phyloP scores from a whole-genome alignment of 2,797 vertebrate species.

The Aplochiton taeniatus region DNA sequence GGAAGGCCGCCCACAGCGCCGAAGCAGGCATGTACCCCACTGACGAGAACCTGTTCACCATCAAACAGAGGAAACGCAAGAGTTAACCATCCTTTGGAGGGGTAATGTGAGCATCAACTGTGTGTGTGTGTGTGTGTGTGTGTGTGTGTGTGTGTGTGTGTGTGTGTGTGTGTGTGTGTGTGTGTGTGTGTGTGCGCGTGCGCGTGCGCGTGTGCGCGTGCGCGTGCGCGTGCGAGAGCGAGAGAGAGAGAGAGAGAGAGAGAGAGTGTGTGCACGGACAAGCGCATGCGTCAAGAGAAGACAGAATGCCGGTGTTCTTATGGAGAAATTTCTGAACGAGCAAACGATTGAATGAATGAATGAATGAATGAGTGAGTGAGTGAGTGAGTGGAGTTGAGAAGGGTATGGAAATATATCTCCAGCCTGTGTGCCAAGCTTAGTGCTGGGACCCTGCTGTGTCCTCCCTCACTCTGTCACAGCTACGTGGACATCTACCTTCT shows the following conservation, averaged over 20 bases:
- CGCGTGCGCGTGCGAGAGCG: neutral
- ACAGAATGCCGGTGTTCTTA: neutral
- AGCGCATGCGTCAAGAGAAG: neutral
- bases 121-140: neutral
- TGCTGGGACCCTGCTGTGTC: too few relatives aligned
- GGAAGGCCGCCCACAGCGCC: conserved; percentile 8
- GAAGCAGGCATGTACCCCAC: conserved; percentile 37
- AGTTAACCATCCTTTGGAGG: conserved; percentile 29
- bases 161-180: neutral
- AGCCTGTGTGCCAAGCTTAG: too few relatives aligned
- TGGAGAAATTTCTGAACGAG: too few relatives aligned
- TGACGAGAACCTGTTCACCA: conserved; percentile 76
- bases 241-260: too few relatives aligned
- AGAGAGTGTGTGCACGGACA: neutral
- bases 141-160: neutral
- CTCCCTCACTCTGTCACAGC: too few relatives aligned
- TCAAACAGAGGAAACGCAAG: conserved; percentile 71
- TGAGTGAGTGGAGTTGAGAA: neutral
- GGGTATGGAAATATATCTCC: too few relatives aligned
- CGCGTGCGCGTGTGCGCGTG: neutral
- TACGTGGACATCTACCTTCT: too few relatives aligned
- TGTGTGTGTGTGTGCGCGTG: neutral
- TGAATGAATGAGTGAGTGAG: neutral
- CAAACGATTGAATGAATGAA: neutral
- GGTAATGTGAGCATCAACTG: neutral